Conservation (phyloP, 1,140 invertebrate genomes). For the Paralvinella palmiformis region DNA sequence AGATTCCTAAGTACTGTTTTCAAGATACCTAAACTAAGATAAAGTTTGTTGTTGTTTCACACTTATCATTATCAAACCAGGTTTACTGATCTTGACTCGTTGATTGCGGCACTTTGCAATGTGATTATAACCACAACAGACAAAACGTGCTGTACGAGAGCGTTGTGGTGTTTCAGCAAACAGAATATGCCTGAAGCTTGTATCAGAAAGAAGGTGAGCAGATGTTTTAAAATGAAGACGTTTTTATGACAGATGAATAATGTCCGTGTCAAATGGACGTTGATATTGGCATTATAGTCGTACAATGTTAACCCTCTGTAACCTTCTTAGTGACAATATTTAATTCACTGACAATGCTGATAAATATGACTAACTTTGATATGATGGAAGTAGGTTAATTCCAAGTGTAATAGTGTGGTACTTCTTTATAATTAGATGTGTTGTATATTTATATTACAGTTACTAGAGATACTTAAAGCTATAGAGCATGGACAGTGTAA, state of each 20-base stretch:
- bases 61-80: too few species aligned
- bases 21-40: too few species aligned
- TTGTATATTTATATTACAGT: neutral
- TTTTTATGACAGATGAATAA: neutral
- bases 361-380: neutral
- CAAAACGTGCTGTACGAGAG: conserved; percentile 30
- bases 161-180: conserved; percentile 32
- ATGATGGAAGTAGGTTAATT: neutral
- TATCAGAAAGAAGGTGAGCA: conserved; percentile 24
- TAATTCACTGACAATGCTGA: neutral
- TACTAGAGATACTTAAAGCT: conserved; percentile 15
- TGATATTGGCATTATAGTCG: neutral
- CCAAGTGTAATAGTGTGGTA: neutral
- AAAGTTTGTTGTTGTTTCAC: too few species aligned
- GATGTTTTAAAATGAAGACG: neutral
- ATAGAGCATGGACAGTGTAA: conserved; percentile 25
- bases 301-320: neutral
- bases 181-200: conserved; percentile 27
- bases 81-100: too few species aligned
- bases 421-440: neutral
- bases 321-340: neutral
- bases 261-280: neutral
- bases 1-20: too few species aligned
- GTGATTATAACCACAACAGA: conserved; percentile 27
- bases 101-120: conserved; percentile 16